Percentiles rank a stretch among this genome's conserved stretches.
These are phyloP conservation scores for Andrena cerasifolii DNA, from an alignment of 1,140 invertebrate genomes.

Conservation along the genomic window DNA sequence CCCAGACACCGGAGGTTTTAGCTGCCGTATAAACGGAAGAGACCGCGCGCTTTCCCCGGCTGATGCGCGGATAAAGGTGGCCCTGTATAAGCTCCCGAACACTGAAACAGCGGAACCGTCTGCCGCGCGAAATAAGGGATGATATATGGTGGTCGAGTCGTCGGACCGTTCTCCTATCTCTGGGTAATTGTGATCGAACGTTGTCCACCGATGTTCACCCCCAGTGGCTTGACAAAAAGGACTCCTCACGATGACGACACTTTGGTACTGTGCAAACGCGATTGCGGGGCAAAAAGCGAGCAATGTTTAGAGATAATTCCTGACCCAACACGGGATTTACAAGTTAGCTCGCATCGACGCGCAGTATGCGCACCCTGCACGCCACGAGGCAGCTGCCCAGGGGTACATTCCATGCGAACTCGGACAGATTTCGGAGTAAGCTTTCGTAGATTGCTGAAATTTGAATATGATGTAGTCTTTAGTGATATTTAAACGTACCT, in stretches of 20 bases:
- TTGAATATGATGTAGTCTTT: too few species aligned
- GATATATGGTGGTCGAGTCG: conserved; percentile 9
- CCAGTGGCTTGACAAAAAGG: conserved; percentile 1
- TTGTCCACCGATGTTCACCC: too few species aligned
- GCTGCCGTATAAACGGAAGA: conserved; percentile 38
- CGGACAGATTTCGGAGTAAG: too few species aligned
- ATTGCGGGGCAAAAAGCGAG: too few species aligned
- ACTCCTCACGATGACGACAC: too few species aligned
- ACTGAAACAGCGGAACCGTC: conserved; percentile 31
- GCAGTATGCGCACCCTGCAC: too few species aligned
- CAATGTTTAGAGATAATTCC: conserved; percentile 18
- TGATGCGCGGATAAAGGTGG: conserved; percentile 47
- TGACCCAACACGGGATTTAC: conserved; percentile 27
- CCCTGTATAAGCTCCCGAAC: conserved; percentile 3
- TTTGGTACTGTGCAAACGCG: too few species aligned
- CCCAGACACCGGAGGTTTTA: conserved; percentile 39
- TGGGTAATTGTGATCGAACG: conserved; percentile 20
- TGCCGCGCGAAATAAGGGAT: conserved; percentile 31
- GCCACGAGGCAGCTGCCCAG: not conserved
- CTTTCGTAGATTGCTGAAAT: too few species aligned
- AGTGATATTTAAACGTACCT: too few species aligned
- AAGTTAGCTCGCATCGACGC: conserved; percentile 36
- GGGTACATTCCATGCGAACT: too few species aligned
- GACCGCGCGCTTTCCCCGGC: conserved; percentile 34
- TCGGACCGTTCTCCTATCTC: not conserved